Percentiles rank a stretch among this genome's conserved stretches.
Evolutionary conservation across 2,797 vertebrate genomes (phyloP).

Genomic region (Echiichthys vipera): DNA sequence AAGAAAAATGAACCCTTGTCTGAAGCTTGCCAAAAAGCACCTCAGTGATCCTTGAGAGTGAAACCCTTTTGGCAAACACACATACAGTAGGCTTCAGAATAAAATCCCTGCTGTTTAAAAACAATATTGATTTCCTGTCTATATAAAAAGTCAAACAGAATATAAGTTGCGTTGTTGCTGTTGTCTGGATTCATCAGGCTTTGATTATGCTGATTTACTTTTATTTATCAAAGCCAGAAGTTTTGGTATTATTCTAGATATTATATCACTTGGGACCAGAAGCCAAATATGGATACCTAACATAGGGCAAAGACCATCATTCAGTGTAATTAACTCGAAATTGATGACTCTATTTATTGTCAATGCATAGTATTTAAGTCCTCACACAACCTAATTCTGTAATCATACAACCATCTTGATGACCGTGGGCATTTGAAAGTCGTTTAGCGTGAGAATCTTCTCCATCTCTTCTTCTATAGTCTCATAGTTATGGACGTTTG

Average conservation of each 20-base stretch:
- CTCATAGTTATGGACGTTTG: neutral
- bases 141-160: neutral
- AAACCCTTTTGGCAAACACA: conserved; percentile 44
- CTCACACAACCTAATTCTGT: neutral
- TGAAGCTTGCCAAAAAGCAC: conserved; percentile 48
- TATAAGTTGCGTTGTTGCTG: neutral
- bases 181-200: conserved; percentile 25
- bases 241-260: neutral
- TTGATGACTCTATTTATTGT: neutral
- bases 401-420: neutral
- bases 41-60: conserved; percentile 6
- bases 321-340: neutral
- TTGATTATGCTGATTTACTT: conserved; percentile 11
- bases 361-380: neutral
- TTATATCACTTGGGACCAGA: neutral
- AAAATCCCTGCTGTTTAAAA: conserved; percentile 26
- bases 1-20: conserved; percentile 38
- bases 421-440: neutral
- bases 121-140: conserved; percentile 9
- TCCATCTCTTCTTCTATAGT: neutral
- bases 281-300: neutral
- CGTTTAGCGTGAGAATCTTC: neutral
- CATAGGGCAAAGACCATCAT: neutral
- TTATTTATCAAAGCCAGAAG: conserved; percentile 2
- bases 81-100: conserved; percentile 1